A percentile compares a stretch with the other conserved stretches of the same genome.
Conservation (phyloP, 1,140 invertebrate genomes). For the Aphelenchoides fujianensis region DNA sequence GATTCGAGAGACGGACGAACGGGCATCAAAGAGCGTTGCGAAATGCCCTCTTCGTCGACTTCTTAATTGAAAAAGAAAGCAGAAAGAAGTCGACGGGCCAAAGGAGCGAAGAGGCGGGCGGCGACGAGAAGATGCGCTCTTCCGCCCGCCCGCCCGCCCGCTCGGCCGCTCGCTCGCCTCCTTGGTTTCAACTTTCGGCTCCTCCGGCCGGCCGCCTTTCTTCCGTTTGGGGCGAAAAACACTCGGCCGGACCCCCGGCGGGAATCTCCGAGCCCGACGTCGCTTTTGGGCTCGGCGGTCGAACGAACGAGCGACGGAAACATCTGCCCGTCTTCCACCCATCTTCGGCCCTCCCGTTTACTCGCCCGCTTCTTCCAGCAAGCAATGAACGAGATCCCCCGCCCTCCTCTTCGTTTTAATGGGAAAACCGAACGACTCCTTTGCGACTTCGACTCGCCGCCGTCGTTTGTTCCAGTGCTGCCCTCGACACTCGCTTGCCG, state of each 20-base stretch:
- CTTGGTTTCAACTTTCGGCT: neutral
- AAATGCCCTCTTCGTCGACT: neutral
- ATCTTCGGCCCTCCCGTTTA: too few species aligned
- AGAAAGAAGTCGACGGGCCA: too few species aligned
- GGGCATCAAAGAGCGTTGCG: too few species aligned
- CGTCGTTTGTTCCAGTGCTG: neutral
- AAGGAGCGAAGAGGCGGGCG: neutral
- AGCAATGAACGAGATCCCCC: too few species aligned
- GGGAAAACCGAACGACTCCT: neutral
- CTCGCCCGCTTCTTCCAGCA: too few species aligned
- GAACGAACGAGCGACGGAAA: neutral
- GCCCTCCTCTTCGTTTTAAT: neutral
- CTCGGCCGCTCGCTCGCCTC: neutral
- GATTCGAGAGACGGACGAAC: too few species aligned
- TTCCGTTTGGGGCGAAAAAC: neutral
- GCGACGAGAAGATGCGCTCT: neutral
- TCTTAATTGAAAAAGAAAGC: constrained; percentile 6
- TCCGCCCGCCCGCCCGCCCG: too few species aligned
- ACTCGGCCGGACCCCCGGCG: neutral
- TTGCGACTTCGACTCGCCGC: neutral
- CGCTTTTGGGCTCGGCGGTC: too few species aligned
- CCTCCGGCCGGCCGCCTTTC: neutral
- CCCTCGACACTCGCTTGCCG: neutral
- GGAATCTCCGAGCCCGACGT: too few species aligned
- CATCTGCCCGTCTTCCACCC: constrained; percentile 1